These are phyloP conservation scores for Penaeus vannamei DNA, from an alignment of 1,140 invertebrate species.

Conservation along the genomic window DNA sequence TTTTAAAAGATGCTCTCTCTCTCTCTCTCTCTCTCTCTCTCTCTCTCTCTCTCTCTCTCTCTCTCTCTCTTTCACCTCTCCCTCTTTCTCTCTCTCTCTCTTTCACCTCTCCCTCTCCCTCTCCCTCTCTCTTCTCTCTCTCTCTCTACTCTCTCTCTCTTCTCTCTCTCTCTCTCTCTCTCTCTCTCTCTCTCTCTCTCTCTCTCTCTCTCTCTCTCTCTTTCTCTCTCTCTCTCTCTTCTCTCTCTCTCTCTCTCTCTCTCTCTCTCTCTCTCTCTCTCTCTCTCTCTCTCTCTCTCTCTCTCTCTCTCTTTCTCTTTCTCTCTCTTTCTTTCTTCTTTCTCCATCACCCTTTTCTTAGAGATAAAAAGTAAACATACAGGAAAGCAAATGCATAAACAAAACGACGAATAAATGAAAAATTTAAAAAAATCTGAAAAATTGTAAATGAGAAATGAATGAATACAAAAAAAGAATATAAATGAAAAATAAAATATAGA, in stretches of 20 bases:
- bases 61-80: neutral
- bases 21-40: neutral
- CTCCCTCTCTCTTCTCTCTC: neutral
- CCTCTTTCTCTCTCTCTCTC: no score
- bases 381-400: no score
- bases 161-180: neutral
- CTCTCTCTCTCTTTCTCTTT: conserved; percentile 3
- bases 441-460: no score
- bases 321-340: conserved; percentile 6
- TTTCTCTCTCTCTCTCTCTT: no score
- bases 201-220: neutral
- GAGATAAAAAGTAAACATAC: no score
- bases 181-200: neutral
- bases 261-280: neutral
- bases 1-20: neutral
- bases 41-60: neutral
- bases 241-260: neutral
- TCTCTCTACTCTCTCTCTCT: neutral
- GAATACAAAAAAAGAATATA: no score
- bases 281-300: neutral
- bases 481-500: no score
- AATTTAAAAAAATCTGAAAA: no score
- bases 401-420: no score
- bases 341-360: neutral
- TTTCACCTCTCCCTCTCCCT: neutral